Evolutionary conservation across 2,888 invertebrate genomes (phyloP).

Genomic region (Drosophila silvestris): DNA sequence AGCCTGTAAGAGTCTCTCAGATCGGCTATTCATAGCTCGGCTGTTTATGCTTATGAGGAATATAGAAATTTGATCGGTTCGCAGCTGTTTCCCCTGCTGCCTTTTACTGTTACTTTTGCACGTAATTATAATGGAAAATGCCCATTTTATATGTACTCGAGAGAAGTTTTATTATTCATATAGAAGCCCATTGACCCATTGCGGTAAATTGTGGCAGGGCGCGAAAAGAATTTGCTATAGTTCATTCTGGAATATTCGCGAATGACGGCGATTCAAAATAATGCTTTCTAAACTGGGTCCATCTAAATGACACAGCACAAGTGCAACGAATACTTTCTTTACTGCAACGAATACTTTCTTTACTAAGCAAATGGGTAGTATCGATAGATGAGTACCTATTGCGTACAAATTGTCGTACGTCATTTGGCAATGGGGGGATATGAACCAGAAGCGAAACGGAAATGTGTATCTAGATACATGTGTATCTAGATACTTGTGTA

Average conservation of each 20-base stretch:
- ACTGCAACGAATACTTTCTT: background rate
- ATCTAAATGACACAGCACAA: background rate
- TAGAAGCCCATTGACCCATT: background rate
- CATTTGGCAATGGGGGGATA: conserved; percentile 45
- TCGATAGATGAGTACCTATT: conserved; percentile 13
- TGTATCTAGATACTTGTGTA: conserved; percentile 11
- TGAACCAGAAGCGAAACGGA: conserved; percentile 28
- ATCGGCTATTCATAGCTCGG: background rate
- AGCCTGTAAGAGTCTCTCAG: too few relatives aligned
- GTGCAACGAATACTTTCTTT: background rate
- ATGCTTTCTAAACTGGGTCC: background rate
- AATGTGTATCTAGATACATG: conserved; percentile 28
- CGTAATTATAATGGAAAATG: background rate
- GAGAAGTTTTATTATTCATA: background rate
- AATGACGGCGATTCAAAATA: background rate
- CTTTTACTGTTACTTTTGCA: background rate
- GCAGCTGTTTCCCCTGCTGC: background rate
- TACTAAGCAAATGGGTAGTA: background rate
- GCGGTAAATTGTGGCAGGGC: background rate
- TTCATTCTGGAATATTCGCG: background rate
- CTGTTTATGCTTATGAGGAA: background rate
- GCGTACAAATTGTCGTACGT: conserved; percentile 10
- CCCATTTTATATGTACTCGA: background rate
- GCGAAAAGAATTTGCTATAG: background rate
- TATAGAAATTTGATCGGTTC: background rate